phyloP scores from a whole-genome alignment of 2,797 vertebrate genomes.

The Pangasius sanitwongsei region DNA sequence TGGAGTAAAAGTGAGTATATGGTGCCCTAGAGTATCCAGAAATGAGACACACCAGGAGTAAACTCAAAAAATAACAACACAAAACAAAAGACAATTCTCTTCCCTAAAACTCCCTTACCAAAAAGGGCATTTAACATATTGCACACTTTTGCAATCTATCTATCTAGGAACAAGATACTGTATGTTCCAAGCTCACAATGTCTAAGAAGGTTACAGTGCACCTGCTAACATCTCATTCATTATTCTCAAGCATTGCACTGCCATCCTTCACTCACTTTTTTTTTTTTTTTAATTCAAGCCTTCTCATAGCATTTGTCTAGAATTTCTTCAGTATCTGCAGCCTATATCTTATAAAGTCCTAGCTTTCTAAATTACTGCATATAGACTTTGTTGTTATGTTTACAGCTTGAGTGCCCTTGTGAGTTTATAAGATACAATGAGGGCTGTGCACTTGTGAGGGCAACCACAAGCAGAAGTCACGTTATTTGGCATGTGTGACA shows the following conservation, averaged over 20 bases:
- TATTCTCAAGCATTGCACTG: not conserved
- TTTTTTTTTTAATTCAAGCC: too few relatives aligned
- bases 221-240: not conserved
- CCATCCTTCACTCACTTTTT: not conserved
- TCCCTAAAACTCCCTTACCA: too few relatives aligned
- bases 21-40: too few relatives aligned
- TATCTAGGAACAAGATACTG: not conserved
- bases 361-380: not conserved
- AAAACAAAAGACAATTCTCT: too few relatives aligned
- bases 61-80: too few relatives aligned
- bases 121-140: not conserved
- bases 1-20: too few relatives aligned
- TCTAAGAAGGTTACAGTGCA: not conserved
- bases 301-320: not conserved
- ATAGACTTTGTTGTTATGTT: not conserved
- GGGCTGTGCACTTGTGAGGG: not conserved
- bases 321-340: not conserved
- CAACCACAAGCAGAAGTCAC: not conserved
- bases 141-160: not conserved
- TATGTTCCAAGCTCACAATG: not conserved
- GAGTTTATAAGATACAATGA: not conserved
- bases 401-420: constrained; percentile 10
- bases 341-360: not conserved
- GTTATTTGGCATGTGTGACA: constrained; percentile 9
- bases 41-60: too few relatives aligned